phyloP scores from a whole-genome alignment of 2,113 vertebrate species.

The Martes martes region DNA sequence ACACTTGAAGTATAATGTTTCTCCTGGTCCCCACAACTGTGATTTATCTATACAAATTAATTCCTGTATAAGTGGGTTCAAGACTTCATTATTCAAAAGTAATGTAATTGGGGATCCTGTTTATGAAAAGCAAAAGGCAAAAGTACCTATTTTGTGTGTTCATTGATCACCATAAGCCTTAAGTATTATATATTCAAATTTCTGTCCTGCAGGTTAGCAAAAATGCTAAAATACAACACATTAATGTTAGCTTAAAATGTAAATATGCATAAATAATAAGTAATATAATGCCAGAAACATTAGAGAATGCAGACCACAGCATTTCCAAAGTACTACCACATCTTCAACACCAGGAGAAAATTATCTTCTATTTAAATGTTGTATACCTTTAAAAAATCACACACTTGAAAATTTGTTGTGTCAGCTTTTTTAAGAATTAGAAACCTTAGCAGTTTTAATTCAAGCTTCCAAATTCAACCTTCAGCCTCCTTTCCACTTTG shows the following conservation, averaged over 20 bases:
- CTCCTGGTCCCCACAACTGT: neutral
- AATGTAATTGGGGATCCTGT: neutral
- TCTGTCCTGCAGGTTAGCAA: neutral
- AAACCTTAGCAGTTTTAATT: neutral
- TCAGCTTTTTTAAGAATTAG: neutral
- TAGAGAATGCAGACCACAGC: neutral
- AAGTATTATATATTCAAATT: neutral
- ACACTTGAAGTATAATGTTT: neutral
- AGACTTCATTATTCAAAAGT: neutral
- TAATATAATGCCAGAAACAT: neutral
- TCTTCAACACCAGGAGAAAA: neutral
- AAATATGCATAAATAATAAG: neutral
- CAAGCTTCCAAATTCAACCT: neutral
- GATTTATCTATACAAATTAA: neutral
- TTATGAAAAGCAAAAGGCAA: constrained; percentile 25
- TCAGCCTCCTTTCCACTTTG: neutral
- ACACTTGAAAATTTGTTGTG: neutral
- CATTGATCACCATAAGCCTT: neutral
- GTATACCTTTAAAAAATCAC: neutral
- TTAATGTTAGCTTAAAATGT: neutral
- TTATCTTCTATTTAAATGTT: neutral
- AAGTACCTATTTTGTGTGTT: neutral
- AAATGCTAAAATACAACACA: neutral
- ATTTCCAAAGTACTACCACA: neutral
- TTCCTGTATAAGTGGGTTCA: neutral